A percentile compares a stretch with the other conserved stretches of the same genome.
Conservation (phyloP, 2,888 invertebrate species). For the Chromoteleia sp. region DNA sequence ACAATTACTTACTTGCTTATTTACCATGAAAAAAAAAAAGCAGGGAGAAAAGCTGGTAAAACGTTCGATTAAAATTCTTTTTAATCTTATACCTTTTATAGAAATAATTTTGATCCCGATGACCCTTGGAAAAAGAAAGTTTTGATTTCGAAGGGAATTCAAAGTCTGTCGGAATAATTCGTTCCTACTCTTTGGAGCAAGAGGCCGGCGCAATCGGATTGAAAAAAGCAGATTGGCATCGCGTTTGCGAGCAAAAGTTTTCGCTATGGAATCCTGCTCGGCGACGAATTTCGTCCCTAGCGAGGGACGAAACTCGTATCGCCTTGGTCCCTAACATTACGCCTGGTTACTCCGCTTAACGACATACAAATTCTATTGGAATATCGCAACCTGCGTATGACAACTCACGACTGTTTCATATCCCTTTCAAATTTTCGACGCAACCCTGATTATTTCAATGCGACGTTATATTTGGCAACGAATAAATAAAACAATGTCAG, state of each 20-base stretch:
- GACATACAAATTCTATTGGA: constrained; percentile 65
- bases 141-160: neutral
- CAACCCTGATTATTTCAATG: constrained; percentile 13
- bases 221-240: constrained; percentile 40
- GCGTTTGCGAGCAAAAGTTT: neutral
- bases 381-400: constrained; percentile 55
- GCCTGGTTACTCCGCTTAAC: constrained; percentile 80
- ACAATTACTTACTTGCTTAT: too few relatives aligned
- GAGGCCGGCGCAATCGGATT: constrained; percentile 29
- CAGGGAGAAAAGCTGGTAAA: neutral
- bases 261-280: constrained; percentile 16
- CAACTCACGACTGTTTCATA: constrained; percentile 30
- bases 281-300: constrained; percentile 29
- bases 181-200: constrained; percentile 10
- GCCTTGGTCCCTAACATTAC: constrained; percentile 73
- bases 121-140: neutral
- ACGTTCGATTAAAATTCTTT: too few relatives aligned
- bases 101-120: constrained; percentile 1
- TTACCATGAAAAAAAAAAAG: constrained; percentile 2
- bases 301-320: constrained; percentile 28
- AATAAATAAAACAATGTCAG: neutral
- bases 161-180: constrained; percentile 16
- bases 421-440: constrained; percentile 7
- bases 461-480: neutral
- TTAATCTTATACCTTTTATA: too few relatives aligned